Evolutionary conservation across 2,113 vertebrate species (phyloP).

Genomic region (Haplotaxodon microlepis): DNA sequence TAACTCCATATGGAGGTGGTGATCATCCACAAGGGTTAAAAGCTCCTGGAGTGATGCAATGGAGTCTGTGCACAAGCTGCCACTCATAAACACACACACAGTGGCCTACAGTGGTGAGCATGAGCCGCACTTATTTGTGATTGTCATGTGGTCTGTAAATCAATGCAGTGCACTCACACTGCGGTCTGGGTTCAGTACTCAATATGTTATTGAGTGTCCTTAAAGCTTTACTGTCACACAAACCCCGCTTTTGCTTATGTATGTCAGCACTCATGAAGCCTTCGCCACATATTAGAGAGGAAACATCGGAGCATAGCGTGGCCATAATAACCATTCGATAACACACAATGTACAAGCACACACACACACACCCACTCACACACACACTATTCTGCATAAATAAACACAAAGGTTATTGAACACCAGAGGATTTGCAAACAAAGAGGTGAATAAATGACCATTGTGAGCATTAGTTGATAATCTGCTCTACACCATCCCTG

Average conservation of each 20-base stretch:
- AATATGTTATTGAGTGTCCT: constrained; percentile 60
- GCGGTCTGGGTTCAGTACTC: constrained; percentile 16
- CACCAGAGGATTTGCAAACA: constrained; percentile 3
- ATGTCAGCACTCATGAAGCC: constrained; percentile 2
- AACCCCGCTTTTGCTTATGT: not conserved
- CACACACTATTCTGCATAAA: not conserved
- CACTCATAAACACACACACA: not conserved
- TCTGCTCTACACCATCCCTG: not conserved
- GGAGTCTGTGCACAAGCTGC: not conserved
- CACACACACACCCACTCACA: not conserved
- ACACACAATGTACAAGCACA: not conserved
- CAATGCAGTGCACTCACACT: constrained; percentile 37
- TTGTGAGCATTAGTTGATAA: constrained; percentile 25
- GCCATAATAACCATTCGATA: not conserved
- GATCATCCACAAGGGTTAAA: not conserved
- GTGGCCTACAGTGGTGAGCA: not conserved
- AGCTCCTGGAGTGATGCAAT: not conserved
- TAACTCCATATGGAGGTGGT: not conserved
- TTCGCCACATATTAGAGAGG: not conserved
- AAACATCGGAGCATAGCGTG: constrained; percentile 3
- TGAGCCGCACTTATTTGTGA: constrained; percentile 14
- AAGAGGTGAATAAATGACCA: constrained; percentile 21
- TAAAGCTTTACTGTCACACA: constrained; percentile 12
- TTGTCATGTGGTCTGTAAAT: constrained; percentile 45
- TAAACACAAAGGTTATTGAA: constrained; percentile 29